Percentiles rank a stretch among this genome's conserved stretches.
Evolutionary conservation across 2,113 vertebrate genomes (phyloP).

Genomic region (Proterorhinus semilunaris): DNA sequence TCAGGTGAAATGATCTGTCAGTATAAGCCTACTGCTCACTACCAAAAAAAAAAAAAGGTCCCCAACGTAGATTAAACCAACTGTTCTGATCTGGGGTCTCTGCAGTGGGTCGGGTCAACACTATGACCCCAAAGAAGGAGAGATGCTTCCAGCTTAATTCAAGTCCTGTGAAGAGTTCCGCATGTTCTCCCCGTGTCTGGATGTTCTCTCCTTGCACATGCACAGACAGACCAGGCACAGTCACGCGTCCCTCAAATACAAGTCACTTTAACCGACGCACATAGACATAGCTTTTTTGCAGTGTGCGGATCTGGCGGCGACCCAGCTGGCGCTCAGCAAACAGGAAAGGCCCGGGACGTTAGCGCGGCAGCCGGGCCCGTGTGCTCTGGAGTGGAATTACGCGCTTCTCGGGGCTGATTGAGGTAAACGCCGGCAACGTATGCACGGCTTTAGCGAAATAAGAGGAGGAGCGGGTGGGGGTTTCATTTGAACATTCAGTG

Average conservation of each 20-base stretch:
- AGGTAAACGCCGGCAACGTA: conserved; percentile 52
- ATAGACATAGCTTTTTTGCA: background rate
- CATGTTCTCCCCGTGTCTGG: too few relatives aligned
- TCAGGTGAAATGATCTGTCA: too few relatives aligned
- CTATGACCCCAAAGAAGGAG: too few relatives aligned
- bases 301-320: conserved; percentile 25
- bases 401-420: conserved; percentile 62
- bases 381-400: conserved; percentile 61
- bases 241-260: background rate
- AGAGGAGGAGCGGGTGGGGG: conserved; percentile 29
- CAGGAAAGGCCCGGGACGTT: conserved; percentile 35
- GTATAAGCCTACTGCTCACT: too few relatives aligned
- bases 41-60: too few relatives aligned
- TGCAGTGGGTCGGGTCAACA: too few relatives aligned
- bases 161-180: too few relatives aligned
- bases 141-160: too few relatives aligned
- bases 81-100: too few relatives aligned
- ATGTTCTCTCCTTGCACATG: too few relatives aligned
- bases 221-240: too few relatives aligned
- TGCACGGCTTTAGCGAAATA: conserved; percentile 49
- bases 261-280: background rate
- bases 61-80: too few relatives aligned
- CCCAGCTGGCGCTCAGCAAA: conserved; percentile 21
- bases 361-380: conserved; percentile 42
- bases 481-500: conserved; percentile 47